Conservation (phyloP, 2,888 invertebrate genomes). For the Drosophila siamana region DNA sequence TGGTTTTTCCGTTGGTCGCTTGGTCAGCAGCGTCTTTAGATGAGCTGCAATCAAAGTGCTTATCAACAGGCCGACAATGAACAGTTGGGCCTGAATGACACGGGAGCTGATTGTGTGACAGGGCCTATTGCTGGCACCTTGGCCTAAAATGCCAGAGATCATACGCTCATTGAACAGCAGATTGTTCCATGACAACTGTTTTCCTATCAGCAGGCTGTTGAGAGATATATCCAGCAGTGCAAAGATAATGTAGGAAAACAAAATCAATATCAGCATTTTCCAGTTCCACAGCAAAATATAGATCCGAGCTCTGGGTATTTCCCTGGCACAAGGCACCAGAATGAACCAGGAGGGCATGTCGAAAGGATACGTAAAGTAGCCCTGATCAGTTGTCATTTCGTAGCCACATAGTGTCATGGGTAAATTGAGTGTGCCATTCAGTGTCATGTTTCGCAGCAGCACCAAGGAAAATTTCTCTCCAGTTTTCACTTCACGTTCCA, state of each 20-base stretch:
- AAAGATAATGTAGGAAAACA: slow-evolving; percentile 52
- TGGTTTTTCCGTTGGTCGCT: slow-evolving; percentile 48
- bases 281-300: slow-evolving; percentile 35
- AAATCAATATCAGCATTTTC: slow-evolving; percentile 28
- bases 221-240: slow-evolving; percentile 48
- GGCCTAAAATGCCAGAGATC: slow-evolving; percentile 62
- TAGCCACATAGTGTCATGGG: slow-evolving; percentile 62
- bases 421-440: slow-evolving; percentile 54
- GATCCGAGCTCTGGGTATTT: slow-evolving; percentile 56
- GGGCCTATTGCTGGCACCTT: slow-evolving; percentile 44
- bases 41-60: slow-evolving; percentile 57
- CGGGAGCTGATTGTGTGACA: slow-evolving; percentile 41
- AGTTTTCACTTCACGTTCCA: slow-evolving; percentile 23
- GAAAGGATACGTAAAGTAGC: slow-evolving; percentile 44
- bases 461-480: slow-evolving; percentile 39
- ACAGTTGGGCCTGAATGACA: slow-evolving; percentile 50
- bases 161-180: slow-evolving; percentile 62
- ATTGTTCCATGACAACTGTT: slow-evolving; percentile 38
- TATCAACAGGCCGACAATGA: slow-evolving; percentile 56
- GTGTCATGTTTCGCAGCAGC: slow-evolving; percentile 56
- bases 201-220: slow-evolving; percentile 33
- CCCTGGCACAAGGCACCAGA: slow-evolving; percentile 61
- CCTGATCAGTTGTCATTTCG: slow-evolving; percentile 30
- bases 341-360: slow-evolving; percentile 51
- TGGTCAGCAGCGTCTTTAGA: slow-evolving; percentile 62